Base-by-base conservation (phyloP, 2,888 invertebrate genomes). In the Drosophila leonis region DNA sequence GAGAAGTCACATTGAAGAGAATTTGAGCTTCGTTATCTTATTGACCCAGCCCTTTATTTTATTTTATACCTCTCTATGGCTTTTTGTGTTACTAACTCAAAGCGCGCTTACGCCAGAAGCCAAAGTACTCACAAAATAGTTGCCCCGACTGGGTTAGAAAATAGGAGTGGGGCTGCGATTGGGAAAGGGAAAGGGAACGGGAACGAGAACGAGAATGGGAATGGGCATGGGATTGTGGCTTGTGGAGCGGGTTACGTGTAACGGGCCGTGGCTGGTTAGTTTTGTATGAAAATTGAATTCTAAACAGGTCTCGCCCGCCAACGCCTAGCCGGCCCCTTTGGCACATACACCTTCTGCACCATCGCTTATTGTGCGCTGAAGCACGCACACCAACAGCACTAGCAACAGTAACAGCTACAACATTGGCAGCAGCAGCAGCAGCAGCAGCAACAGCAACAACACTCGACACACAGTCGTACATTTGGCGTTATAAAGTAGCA, bases 401-500 rank as follows among this genome's bases (percentile, higher is more conserved):
- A 70, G 31, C 63, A 62, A 8, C 75, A 71, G 37, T 63, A 56
- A 59, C 62, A 79, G 48, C 48, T 49, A 49, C 29, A 60, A 18
- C 66, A 66, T 15, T 60, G 72, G 12, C 59, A 46, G 15, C 68
- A 66, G 20, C 61, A 71, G 20, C 56, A n/a, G n/a, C n/a, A n/a
- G n/a, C n/a, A 69, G 18, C 55, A 39, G 10, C 74, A 70, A n/a
- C 65, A 62, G 9, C 56, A 66, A 49, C 72, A 56, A 61, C 62
- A 79, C 77, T 75, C 56, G 76, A 67, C 81, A 79, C 37, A 80
- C 75, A 77, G 70, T 72, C 63, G 77, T 78, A 84, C 87, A 88
- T 85, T 84, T 89, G 89, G 84, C 89, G 89, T 84, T 84, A 84
- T 86, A 90, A 91, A 92, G 91, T 91, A 90, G 92, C 91, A 91